Conservation (phyloP, 2,888 invertebrate species). For the Eupithecia centaureata region DNA sequence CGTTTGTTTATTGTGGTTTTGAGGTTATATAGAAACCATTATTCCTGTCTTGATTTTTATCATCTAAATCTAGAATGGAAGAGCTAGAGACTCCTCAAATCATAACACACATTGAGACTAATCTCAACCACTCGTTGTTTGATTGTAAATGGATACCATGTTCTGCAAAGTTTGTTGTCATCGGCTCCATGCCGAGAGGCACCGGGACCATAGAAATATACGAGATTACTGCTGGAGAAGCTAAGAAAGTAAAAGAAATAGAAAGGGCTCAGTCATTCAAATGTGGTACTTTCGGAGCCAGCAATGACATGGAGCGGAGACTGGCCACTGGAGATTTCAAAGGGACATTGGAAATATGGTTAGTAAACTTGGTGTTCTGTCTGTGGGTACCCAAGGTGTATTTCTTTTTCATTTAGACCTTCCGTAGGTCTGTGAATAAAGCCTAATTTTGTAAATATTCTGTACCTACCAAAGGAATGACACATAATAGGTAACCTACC, state of each 20-base stretch:
- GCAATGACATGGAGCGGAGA: constrained; percentile 90
- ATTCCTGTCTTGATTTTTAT: not conserved
- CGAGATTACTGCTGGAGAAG: constrained; percentile 89
- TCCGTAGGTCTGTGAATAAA: not conserved
- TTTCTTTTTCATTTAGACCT: not conserved
- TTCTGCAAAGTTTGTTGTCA: constrained; percentile 95
- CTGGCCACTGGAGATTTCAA: constrained; percentile 96
- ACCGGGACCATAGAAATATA: constrained; percentile 93
- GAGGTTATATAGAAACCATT: not conserved
- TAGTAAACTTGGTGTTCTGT: not conserved
- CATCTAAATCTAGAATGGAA: constrained; percentile 54
- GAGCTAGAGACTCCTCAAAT: constrained; percentile 92
- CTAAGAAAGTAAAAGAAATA: constrained; percentile 87
- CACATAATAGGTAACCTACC: not conserved
- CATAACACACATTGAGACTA: constrained; percentile 93
- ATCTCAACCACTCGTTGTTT: constrained; percentile 92
- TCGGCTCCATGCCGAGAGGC: constrained; percentile 94
- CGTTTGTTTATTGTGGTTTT: constrained; percentile 14
- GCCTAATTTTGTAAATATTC: not conserved
- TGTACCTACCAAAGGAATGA: not conserved
- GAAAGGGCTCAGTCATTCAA: constrained; percentile 94
- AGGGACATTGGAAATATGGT: constrained; percentile 92
- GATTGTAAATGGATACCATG: constrained; percentile 98
- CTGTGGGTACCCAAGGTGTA: not conserved
- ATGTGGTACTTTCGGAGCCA: constrained; percentile 97